Conservation (phyloP, 2,797 vertebrate genomes). For the Distichodus sexfasciatus region DNA sequence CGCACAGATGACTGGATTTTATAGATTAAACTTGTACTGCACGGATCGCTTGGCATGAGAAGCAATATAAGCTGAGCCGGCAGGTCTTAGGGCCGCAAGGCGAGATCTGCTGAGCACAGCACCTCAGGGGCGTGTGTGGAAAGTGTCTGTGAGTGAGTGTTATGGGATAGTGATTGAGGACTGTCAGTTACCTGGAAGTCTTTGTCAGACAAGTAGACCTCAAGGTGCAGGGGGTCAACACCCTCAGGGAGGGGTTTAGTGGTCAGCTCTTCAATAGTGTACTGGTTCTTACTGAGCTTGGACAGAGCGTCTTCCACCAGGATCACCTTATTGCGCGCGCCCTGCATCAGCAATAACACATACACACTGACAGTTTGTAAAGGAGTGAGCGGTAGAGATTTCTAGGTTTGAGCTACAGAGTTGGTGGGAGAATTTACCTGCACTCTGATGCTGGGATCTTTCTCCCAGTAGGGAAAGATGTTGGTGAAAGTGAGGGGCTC, state of each 20-base stretch:
- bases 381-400: background rate
- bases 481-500: constrained; percentile 82
- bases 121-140: too few species aligned
- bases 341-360: constrained; percentile 54
- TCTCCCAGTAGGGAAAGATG: constrained; percentile 81
- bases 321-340: constrained; percentile 68
- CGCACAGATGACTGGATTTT: background rate
- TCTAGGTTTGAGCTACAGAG: too few species aligned
- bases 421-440: constrained; percentile 58
- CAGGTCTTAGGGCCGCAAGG: background rate
- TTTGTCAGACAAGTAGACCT: constrained; percentile 77
- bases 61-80: background rate
- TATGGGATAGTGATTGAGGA: too few species aligned
- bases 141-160: too few species aligned
- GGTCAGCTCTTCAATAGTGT: constrained; percentile 77
- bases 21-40: background rate
- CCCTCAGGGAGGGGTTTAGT: constrained; percentile 74
- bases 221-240: constrained; percentile 77
- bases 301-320: constrained; percentile 75
- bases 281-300: constrained; percentile 74
- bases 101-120: background rate
- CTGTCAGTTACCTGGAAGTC: constrained; percentile 77
- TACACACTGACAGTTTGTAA: constrained; percentile 5
- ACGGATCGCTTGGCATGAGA: background rate
- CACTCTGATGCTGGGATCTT: constrained; percentile 54